Percentiles rank a stretch among this genome's conserved stretches.
These are phyloP conservation scores for Monochamus saltuarius DNA, from an alignment of 1,140 invertebrate species.

Conservation along the genomic window DNA sequence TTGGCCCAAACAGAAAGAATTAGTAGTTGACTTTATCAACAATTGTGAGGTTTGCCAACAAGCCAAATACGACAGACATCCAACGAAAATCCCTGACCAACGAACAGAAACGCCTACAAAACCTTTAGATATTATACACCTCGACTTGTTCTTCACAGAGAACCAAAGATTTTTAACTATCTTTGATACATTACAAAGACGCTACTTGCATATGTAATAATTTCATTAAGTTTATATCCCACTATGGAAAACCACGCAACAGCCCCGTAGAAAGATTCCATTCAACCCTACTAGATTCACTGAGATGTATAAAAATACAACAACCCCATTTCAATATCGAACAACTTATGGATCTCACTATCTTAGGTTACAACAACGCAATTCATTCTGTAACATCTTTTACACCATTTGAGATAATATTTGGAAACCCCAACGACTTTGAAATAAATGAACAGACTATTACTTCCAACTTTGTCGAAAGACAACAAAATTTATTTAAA, in stretches of 20 bases:
- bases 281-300: constrained; percentile 32
- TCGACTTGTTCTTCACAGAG: constrained; percentile 22
- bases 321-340: constrained; percentile 14
- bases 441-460: no score
- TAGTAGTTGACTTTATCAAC: constrained; percentile 21
- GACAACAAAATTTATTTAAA: no score
- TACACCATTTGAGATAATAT: constrained; percentile 25
- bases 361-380: constrained; percentile 32
- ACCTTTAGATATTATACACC: constrained; percentile 27
- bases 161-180: constrained; percentile 22
- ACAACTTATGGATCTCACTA: constrained; percentile 28
- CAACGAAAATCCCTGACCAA: constrained; percentile 14
- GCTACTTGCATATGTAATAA: no score
- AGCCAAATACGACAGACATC: constrained; percentile 26
- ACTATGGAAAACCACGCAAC: constrained; percentile 24
- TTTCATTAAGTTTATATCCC: no score
- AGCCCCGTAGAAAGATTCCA: constrained; percentile 34
- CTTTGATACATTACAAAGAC: constrained; percentile 23
- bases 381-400: constrained; percentile 27
- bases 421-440: no score
- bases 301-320: constrained; percentile 19
- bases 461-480: no score
- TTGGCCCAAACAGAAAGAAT: constrained; percentile 19
- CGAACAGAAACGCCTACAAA: constrained; percentile 10
- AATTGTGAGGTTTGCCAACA: constrained; percentile 22